These are phyloP conservation scores for Nothobranchius furzeri DNA, from an alignment of 2,113 vertebrate genomes.

Conservation along the genomic window DNA sequence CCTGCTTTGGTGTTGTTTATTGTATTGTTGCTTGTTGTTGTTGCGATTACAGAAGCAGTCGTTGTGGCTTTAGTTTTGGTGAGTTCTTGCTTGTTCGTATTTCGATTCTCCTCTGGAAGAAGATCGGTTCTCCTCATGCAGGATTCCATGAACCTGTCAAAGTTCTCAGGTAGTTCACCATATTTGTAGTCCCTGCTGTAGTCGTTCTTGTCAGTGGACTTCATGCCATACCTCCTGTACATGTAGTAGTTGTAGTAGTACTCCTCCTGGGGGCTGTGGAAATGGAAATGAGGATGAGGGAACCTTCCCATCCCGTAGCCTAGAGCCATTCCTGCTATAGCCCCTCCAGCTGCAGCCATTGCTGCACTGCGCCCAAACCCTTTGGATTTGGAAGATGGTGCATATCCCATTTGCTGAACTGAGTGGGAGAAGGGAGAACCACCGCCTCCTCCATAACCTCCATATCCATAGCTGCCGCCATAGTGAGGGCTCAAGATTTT, in stretches of 20 bases:
- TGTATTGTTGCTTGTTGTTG: not conserved
- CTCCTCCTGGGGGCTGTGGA: constrained; percentile 69
- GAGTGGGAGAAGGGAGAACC: constrained; percentile 73
- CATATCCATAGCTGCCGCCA: constrained; percentile 57
- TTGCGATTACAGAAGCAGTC: not conserved
- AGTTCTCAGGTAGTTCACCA: constrained; percentile 28
- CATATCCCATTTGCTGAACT: constrained; percentile 58
- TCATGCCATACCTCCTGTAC: constrained; percentile 64
- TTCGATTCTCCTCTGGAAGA: constrained; percentile 31
- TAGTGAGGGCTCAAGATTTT: constrained; percentile 72
- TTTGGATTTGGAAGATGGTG: constrained; percentile 64
- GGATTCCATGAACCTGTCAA: constrained; percentile 56
- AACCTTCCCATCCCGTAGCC: constrained; percentile 75
- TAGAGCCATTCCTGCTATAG: constrained; percentile 74
- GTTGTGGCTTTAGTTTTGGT: constrained; percentile 4
- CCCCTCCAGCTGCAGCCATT: constrained; percentile 70
- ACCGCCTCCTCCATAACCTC: constrained; percentile 20
- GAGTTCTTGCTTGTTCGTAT: constrained; percentile 5
- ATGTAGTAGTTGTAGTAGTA: constrained; percentile 78
- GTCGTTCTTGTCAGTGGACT: constrained; percentile 62
- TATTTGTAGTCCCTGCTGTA: constrained; percentile 64
- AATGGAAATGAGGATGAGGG: constrained; percentile 68
- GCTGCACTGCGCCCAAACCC: constrained; percentile 70
- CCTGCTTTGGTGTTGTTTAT: constrained; percentile 11
- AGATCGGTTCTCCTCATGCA: constrained; percentile 70